Evolutionary conservation across 64 coral and sea anemone species (phyloP).

Genomic region (Montipora cactus): DNA sequence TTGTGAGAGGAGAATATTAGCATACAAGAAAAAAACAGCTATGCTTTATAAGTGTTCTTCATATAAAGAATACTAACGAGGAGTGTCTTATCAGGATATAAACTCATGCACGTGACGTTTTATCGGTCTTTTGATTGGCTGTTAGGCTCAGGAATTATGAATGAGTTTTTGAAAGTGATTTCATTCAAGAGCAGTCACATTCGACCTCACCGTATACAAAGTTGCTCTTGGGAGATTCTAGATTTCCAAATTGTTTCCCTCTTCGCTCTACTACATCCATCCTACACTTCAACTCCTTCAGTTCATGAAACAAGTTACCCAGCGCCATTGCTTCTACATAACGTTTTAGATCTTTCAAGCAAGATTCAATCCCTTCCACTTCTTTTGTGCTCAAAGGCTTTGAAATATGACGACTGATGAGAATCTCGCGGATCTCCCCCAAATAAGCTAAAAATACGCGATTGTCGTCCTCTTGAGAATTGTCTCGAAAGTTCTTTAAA

Average conservation of each 20-base stretch:
- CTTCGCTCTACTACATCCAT: constrained; percentile 1
- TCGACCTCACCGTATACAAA: neutral
- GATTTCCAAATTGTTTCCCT: neutral
- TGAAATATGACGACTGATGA: neutral
- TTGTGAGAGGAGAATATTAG: too few relatives aligned
- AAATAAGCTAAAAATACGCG: neutral
- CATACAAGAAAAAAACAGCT: too few relatives aligned
- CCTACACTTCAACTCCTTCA: neutral
- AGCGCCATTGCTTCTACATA: constrained; percentile 30
- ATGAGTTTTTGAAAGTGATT: neutral
- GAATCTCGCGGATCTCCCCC: neutral
- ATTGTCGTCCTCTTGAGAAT: neutral
- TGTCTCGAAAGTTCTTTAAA: constrained; percentile 6
- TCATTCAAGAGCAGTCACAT: neutral
- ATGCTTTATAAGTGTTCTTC: too few relatives aligned
- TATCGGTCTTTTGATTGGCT: too few relatives aligned
- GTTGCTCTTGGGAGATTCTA: neutral
- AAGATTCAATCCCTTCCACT: neutral
- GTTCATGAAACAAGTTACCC: neutral
- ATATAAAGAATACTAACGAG: too few relatives aligned
- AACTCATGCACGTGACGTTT: too few relatives aligned
- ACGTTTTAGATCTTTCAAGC: constrained; percentile 28
- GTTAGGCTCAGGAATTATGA: too few relatives aligned
- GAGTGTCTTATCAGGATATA: too few relatives aligned
- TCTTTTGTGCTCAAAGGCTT: neutral